Percentiles rank a stretch among this genome's conserved stretches.
These are phyloP conservation scores for Alitta virens DNA, from an alignment of 2,888 invertebrate species.

Conservation along the genomic window DNA sequence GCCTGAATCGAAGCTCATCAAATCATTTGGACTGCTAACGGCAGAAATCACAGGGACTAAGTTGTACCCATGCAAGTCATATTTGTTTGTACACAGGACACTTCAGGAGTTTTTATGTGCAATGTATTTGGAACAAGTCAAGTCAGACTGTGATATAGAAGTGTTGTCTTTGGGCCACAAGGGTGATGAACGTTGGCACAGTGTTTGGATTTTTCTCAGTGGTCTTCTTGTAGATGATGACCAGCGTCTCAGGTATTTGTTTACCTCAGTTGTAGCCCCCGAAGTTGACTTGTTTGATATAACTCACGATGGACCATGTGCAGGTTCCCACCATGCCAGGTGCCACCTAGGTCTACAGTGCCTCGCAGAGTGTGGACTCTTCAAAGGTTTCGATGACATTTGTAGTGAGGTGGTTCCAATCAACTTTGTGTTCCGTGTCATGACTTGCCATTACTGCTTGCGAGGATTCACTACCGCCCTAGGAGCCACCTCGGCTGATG, in stretches of 20 bases:
- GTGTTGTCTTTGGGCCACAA: background rate
- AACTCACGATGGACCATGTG: background rate
- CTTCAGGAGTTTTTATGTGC: constrained; percentile 12
- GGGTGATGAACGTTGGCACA: constrained; percentile 1
- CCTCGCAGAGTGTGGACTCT: constrained; percentile 12
- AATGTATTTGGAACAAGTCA: background rate
- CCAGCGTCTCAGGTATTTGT: background rate
- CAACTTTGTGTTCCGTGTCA: constrained; percentile 10
- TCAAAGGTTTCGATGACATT: background rate
- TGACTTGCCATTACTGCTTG: constrained; percentile 16
- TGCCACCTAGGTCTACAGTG: constrained; percentile 15
- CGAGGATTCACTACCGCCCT: constrained; percentile 7
- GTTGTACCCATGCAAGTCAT: background rate
- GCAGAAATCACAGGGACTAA: constrained; percentile 1
- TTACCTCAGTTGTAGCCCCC: background rate
- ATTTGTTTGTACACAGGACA: constrained; percentile 11
- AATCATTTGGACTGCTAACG: constrained; percentile 1
- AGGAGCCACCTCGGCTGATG: background rate
- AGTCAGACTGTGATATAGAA: background rate
- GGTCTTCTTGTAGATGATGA: constrained; percentile 7
- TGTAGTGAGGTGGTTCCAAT: constrained; percentile 1
- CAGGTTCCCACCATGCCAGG: too few species aligned
- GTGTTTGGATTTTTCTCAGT: constrained; percentile 14
- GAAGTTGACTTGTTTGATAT: background rate
- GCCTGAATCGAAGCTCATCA: background rate